Conservation (phyloP, 1,140 invertebrate genomes). For the Hycleus phaleratus region DNA sequence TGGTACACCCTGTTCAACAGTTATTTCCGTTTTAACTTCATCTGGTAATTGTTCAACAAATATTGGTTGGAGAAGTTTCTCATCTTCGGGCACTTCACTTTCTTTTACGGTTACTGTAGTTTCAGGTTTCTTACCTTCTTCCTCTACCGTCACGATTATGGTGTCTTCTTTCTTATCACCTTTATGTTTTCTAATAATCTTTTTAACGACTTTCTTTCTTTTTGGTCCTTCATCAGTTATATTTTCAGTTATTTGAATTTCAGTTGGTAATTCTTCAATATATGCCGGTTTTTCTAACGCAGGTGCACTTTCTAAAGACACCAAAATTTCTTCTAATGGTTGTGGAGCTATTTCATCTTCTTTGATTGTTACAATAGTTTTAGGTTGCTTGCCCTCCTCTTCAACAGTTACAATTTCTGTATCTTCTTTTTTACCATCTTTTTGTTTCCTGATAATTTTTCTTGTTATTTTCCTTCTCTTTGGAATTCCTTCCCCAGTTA, state of each 20-base stretch:
- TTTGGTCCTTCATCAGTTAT: constrained; percentile 29
- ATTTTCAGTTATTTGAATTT: constrained; percentile 22
- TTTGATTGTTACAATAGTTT: constrained; percentile 35
- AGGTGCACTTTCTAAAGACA: too few species aligned
- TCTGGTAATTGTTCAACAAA: constrained; percentile 24
- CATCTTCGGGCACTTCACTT: constrained; percentile 32
- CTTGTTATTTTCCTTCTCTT: constrained; percentile 39
- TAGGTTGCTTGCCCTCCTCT: constrained; percentile 37
- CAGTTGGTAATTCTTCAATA: constrained; percentile 22
- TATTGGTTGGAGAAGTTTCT: constrained; percentile 26
- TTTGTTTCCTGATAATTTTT: constrained; percentile 32
- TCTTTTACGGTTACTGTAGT: constrained; percentile 39
- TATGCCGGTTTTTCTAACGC: neutral
- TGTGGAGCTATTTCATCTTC: neutral
- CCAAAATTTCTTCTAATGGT: too few species aligned
- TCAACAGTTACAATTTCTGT: constrained; percentile 33
- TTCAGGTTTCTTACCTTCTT: constrained; percentile 34
- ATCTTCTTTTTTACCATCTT: constrained; percentile 33
- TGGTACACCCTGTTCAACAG: constrained; percentile 36
- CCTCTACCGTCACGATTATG: constrained; percentile 37
- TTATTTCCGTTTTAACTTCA: constrained; percentile 32
- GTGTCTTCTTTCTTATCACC: constrained; percentile 32
- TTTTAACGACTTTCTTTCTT: constrained; percentile 27
- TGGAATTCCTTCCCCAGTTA: constrained; percentile 32
- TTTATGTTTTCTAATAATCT: constrained; percentile 26